Base-by-base conservation (phyloP, 2,113 vertebrate species). In the Rhodinocichla rosea region DNA sequence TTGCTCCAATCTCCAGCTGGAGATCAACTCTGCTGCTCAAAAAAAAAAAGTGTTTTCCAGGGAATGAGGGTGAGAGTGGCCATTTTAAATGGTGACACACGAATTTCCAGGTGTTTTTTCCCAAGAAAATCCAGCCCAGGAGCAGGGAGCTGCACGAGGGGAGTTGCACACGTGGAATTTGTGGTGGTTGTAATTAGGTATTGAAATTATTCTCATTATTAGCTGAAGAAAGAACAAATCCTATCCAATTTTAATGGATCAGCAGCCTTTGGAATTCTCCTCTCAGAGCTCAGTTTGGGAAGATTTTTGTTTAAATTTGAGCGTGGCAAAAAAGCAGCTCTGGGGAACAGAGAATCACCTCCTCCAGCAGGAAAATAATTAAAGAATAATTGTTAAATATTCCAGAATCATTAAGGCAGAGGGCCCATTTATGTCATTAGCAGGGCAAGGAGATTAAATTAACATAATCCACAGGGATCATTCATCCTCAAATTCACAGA, bases 151-250 rank as follows among this genome's bases (percentile, higher is more conserved):
- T 42, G 50, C 2, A 2, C 1, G 22, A 45, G 35, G 71, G 9
- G 16, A 80, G 56, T 42, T 13, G 78, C 16, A 17, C 26, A 15
- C 9, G 0, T 0, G 8, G 57, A 4, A 15, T 27, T 45, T 5
- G 24, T 0, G 6, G 23, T 0, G 49, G 19, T 6, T 1, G 1
- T 14, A 11, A 52, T 27, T 1, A n/a, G 22, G 10, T 4, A 14
- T 0, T 67, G 68, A 27, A 64, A 83, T 56, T 21, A 32, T 27
- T 12, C 44, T 9, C 2, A 11, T 40, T n/a, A 0, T 21, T 6
- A n/a, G 49, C 8, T 32, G 57, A 68, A 56, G 14, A 19, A 37
- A 49, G 15, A 19, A 56, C 49, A 32, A 32, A 27, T 15, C 13
- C 3, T 1, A 1, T 20, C 39, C 35, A 2, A 0, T 44, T 40